Evolutionary conservation across 2,888 invertebrate genomes (phyloP), one percentile per base, ranked within the genome.

Genomic region (Drosophila picticornis): DNA sequence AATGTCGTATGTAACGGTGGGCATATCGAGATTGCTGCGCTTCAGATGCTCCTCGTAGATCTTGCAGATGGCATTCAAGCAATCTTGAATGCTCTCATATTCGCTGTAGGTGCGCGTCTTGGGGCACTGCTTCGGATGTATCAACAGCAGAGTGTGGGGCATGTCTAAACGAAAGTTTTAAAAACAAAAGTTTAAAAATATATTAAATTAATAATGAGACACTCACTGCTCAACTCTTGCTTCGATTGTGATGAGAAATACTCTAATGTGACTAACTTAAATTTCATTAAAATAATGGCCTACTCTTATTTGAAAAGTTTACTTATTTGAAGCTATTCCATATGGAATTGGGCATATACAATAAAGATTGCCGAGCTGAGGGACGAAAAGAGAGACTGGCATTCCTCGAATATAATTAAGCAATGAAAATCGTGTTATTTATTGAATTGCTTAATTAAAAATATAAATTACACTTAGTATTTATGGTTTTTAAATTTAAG

Each of bases 31-130:
- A 92, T 98, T 98, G 90, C 97, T 95, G 76, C 97, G 95, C 92
- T 99, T 99, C 83, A 99, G 94, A 94, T 99, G 99, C 90, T 99
- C 99, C 91, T 99, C 99, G 92, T 98, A 99, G 77, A 99, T 99
- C 94, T 98, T 98, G 93, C 99, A 99, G n/a, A 99, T 98, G 36
- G 98, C 98, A 94, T 99, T 99, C 96, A 99, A 96, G 91, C 98
- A 99, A 90, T 99, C 98, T 88, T 98, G 98, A 6, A 99, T 96
- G 66, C 97, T 97, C 91, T 99, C 99, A 91, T 99, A 99, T 93
- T 99, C 99, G 0, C 97, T 97, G 93, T 99, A 99, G 0, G 99
- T 99, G 81, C 99, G 95, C 0, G 98, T 98, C 93, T 98, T 98
- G 19, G 98, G 98, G 91, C 97, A 96, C 2, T 95, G 94, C 3